phyloP scores from a whole-genome alignment of 2,888 invertebrate genomes.

The Zygogramma bicolorata region DNA sequence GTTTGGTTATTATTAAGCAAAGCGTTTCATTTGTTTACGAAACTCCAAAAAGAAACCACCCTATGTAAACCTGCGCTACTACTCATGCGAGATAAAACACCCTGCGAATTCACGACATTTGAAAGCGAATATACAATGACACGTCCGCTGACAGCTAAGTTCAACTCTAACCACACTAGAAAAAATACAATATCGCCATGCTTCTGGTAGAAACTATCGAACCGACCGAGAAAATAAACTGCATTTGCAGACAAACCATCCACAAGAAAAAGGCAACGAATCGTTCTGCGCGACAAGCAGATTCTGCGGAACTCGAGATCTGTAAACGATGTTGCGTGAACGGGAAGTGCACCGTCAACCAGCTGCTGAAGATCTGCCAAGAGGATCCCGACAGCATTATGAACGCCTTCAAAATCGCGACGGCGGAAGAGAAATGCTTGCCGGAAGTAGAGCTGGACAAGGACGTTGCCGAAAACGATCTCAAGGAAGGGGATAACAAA shows the following conservation, averaged over 20 bases:
- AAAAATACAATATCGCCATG: neutral
- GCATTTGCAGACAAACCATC: neutral
- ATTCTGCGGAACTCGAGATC: neutral
- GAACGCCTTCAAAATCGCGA: constrained; percentile 14
- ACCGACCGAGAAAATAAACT: neutral
- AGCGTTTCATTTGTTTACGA: too few species aligned
- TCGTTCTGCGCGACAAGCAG: neutral
- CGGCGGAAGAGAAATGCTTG: constrained; percentile 13
- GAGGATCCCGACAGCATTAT: constrained; percentile 30
- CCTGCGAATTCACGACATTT: too few species aligned
- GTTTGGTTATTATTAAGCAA: too few species aligned
- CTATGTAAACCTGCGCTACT: too few species aligned
- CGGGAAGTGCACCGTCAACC: constrained; percentile 13
- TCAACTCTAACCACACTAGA: neutral
- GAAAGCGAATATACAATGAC: neutral
- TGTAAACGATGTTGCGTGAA: neutral
- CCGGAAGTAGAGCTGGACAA: constrained; percentile 10
- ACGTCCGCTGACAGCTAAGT: neutral
- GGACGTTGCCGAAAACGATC: neutral
- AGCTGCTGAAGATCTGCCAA: constrained; percentile 17
- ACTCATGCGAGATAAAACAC: too few species aligned
- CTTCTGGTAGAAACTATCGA: neutral
- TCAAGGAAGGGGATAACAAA: neutral
- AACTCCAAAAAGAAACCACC: too few species aligned
- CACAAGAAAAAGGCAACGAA: neutral